Evolutionary conservation across 2,113 vertebrate genomes (phyloP).

Genomic region (Chlorodrepanis virens): DNA sequence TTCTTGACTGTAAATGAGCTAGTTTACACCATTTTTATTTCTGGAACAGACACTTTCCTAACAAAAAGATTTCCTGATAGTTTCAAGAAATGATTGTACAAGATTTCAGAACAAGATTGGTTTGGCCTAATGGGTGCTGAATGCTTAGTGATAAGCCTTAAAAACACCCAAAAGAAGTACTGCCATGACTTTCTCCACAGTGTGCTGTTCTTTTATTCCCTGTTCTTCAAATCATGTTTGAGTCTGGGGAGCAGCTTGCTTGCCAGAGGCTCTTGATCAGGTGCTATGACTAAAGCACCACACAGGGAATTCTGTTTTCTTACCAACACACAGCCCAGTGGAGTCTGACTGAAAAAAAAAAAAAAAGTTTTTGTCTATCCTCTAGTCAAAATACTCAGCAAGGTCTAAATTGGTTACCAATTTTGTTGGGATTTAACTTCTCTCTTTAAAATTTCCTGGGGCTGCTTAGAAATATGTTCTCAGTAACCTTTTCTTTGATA

Average conservation of each 20-base stretch:
- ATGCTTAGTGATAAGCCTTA: neutral
- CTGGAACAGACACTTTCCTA: neutral
- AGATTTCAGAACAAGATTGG: neutral
- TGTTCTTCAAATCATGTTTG: neutral
- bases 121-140: neutral
- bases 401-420: constrained; percentile 20
- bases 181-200: neutral
- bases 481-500: constrained; percentile 20
- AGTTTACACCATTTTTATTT: neutral
- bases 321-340: neutral
- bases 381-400: constrained; percentile 9
- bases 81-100: neutral
- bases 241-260: neutral
- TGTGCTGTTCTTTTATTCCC: neutral
- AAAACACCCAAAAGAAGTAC: neutral
- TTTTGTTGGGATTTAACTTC: constrained; percentile 20
- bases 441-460: constrained; percentile 19
- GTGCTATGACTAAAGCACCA: neutral
- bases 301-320: neutral
- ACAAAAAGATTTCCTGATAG: neutral
- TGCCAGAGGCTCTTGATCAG: neutral
- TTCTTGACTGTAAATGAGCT: neutral
- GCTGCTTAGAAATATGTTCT: constrained; percentile 20
- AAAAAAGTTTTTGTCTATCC: neutral
- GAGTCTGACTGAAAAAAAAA: neutral